Evolutionary conservation across 2,888 invertebrate genomes (phyloP).

Genomic region (Diarsia dahlii): DNA sequence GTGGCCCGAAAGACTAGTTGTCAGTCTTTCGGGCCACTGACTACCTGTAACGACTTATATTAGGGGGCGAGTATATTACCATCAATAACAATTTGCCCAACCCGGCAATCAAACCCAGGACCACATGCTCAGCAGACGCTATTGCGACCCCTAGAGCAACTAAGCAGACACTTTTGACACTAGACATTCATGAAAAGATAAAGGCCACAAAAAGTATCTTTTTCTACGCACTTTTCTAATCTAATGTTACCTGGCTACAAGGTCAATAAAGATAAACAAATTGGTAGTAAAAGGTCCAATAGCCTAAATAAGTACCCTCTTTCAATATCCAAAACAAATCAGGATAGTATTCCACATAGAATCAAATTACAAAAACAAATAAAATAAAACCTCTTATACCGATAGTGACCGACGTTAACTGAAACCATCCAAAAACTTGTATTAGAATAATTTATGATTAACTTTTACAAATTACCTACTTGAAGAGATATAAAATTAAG

Average conservation of each 20-base stretch:
- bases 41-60: too few species aligned
- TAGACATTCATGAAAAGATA: too few species aligned
- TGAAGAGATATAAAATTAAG: background rate
- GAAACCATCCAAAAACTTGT: constrained; percentile 37
- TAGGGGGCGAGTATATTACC: too few species aligned
- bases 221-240: too few species aligned
- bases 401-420: constrained; percentile 39
- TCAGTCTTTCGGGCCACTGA: too few species aligned
- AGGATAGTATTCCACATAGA: background rate
- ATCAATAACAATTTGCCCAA: too few species aligned
- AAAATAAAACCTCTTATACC: constrained; percentile 21
- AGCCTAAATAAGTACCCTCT: background rate
- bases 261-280: background rate
- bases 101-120: too few species aligned
- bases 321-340: background rate
- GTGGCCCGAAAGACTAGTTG: too few species aligned
- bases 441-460: constrained; percentile 53
- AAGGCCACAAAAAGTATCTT: too few species aligned
- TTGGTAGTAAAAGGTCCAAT: background rate
- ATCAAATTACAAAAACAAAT: constrained; percentile 23
- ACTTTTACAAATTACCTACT: constrained; percentile 29
- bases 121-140: too few species aligned
- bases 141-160: too few species aligned
- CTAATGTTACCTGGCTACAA: background rate
- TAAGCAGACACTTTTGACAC: too few species aligned